These are phyloP conservation scores for Brachylomia viminalis DNA, from an alignment of 2,888 invertebrate genomes.

Conservation along the genomic window DNA sequence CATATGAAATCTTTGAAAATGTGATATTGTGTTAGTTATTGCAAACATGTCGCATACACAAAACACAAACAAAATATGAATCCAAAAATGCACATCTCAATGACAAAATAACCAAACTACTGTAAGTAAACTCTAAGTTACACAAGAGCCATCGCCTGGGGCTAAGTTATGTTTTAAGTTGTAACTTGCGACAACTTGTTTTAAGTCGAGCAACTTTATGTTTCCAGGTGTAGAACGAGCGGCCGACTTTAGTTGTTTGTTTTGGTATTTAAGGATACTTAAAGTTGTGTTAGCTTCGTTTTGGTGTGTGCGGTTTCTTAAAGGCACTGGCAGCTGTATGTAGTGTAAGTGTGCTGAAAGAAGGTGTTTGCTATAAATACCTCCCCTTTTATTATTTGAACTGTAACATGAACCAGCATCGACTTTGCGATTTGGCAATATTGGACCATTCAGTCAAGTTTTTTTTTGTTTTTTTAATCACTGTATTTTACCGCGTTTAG, in stretches of 20 bases:
- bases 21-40: background rate
- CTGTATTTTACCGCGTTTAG: background rate
- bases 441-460: background rate
- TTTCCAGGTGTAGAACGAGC: conserved; percentile 50
- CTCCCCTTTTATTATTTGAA: background rate
- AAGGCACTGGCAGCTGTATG: background rate
- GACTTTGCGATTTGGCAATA: background rate
- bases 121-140: conserved; percentile 23
- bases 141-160: conserved; percentile 46
- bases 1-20: background rate
- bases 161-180: conserved; percentile 50
- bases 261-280: conserved; percentile 37
- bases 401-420: too few relatives aligned
- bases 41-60: background rate
- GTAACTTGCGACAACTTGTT: conserved; percentile 60
- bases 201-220: conserved; percentile 53
- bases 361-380: too few relatives aligned
- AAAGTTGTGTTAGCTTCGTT: conserved; percentile 23
- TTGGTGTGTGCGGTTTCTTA: background rate
- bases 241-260: conserved; percentile 37
- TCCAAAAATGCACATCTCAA: conserved; percentile 19
- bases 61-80: conserved; percentile 22
- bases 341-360: background rate
- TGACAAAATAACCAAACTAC: conserved; percentile 29
- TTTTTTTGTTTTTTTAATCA: background rate